These are phyloP conservation scores for Anaspis maculata DNA, from an alignment of 2,888 invertebrate genomes.

Conservation along the genomic window DNA sequence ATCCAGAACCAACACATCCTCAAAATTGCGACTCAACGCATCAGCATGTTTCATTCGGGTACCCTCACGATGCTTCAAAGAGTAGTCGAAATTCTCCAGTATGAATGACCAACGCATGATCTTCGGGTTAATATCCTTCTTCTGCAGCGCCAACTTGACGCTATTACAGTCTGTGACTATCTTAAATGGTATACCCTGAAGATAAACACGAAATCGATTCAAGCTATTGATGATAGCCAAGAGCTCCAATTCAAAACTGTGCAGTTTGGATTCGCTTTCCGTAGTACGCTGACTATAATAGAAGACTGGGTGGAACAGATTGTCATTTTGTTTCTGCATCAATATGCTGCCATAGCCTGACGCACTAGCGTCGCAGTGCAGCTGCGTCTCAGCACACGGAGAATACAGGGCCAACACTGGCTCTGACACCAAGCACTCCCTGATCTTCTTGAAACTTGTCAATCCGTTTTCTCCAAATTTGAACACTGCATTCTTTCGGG, in stretches of 20 bases:
- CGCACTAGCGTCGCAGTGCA: slow-evolving; percentile 3
- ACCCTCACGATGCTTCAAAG: neutral
- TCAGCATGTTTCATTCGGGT: slow-evolving; percentile 3
- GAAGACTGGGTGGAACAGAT: slow-evolving; percentile 1
- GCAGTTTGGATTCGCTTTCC: neutral
- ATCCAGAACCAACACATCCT: neutral
- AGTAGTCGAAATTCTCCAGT: neutral
- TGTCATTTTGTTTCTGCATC: slow-evolving; percentile 3
- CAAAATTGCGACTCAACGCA: slow-evolving; percentile 1
- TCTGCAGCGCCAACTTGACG: slow-evolving; percentile 1
- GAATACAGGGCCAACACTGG: slow-evolving; percentile 3
- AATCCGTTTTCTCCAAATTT: neutral
- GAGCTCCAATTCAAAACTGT: slow-evolving; percentile 1
- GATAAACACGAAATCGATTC: slow-evolving; percentile 2
- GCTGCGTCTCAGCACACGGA: neutral
- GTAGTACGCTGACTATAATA: slow-evolving; percentile 2
- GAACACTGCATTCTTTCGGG: neutral
- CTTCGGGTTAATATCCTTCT: neutral
- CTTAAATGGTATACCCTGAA: neutral
- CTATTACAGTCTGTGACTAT: slow-evolving; percentile 3
- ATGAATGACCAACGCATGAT: slow-evolving; percentile 1
- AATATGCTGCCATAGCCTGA: slow-evolving; percentile 2
- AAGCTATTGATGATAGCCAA: slow-evolving; percentile 1
- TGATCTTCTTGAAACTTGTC: neutral
- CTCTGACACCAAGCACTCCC: neutral